These are phyloP conservation scores for Melanogrammus aeglefinus DNA, from an alignment of 2,797 vertebrate species.

Conservation along the genomic window DNA sequence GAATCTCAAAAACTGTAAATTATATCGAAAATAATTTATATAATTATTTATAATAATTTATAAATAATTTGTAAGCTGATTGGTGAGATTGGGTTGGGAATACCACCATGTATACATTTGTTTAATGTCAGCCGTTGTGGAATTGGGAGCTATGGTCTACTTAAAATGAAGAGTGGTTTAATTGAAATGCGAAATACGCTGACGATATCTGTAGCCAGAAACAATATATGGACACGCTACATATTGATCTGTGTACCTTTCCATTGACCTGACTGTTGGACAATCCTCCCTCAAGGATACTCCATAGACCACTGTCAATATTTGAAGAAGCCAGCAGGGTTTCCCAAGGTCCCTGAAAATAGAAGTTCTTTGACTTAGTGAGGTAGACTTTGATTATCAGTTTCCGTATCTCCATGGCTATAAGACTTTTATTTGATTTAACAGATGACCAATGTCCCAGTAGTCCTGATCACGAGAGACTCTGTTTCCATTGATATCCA, in stretches of 20 bases:
- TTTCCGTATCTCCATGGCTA: not conserved
- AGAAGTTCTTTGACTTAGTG: not conserved
- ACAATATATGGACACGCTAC: constrained; percentile 7
- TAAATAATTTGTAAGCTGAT: too few species aligned
- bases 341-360: constrained; percentile 15
- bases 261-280: constrained; percentile 39
- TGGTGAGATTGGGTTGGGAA: too few species aligned
- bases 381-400: not conserved
- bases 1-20: too few species aligned
- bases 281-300: constrained; percentile 33
- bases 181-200: too few species aligned
- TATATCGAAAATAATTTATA: too few species aligned
- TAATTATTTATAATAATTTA: too few species aligned
- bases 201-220: too few species aligned
- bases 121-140: too few species aligned
- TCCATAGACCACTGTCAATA: constrained; percentile 41
- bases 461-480: not conserved
- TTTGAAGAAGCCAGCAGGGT: constrained; percentile 35
- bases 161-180: too few species aligned
- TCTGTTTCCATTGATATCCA: not conserved
- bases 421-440: not conserved
- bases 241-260: constrained; percentile 51
- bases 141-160: too few species aligned
- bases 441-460: not conserved
- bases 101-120: too few species aligned